Base-by-base conservation (phyloP, 2,797 vertebrate genomes). In the Pangasius krempfi region DNA sequence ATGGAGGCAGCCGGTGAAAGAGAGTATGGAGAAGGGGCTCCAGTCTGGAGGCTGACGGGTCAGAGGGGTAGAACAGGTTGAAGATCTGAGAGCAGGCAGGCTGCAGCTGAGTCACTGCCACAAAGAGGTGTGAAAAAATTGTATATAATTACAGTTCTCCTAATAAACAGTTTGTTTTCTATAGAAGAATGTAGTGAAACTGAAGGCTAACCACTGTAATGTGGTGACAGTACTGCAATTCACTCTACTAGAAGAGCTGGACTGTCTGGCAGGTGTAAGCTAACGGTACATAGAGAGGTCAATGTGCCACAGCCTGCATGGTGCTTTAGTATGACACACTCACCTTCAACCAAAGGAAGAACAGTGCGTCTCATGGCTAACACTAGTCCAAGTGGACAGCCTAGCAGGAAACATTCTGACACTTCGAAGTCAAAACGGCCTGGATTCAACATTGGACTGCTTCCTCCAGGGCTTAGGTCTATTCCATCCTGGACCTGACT, bases 61-160 rank as follows among this genome's bases (percentile, higher is more conserved):
- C 99, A 27, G 99, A 99, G 0, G 98, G 98, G 91, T 97, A 98
- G 95, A 99, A 99, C 91, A 99, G 97, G 94, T 98, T 99, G 96
- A 98, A 99, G 86, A 99, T 97, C 91, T 99, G 98, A 91, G 96
- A 96, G 95, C 98, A 99, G 91, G 98, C 98, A 25, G 99, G 99
- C 84, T 96, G 98, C 9, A 99, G 96, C 90, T 98, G 98, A 92
- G 93, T 96, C 86, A 97, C 99, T 99, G 93, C 33, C 84, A 91
- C 84, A 89, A 56, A 89, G 86, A 91, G 70, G 56, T 92, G 10
- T 91, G 81, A 64, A 52, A 83, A 56, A 82, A 20, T 0, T 56
- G 16, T 7, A 87, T 30, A 64, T 20, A 30, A 52, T 68, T 50
- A 58, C n/a, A 25, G 5, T 66, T 33, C 54, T 83, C 47, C 81